Base-by-base conservation (phyloP, 2,888 invertebrate species). In the Leptogaster cylindrica region DNA sequence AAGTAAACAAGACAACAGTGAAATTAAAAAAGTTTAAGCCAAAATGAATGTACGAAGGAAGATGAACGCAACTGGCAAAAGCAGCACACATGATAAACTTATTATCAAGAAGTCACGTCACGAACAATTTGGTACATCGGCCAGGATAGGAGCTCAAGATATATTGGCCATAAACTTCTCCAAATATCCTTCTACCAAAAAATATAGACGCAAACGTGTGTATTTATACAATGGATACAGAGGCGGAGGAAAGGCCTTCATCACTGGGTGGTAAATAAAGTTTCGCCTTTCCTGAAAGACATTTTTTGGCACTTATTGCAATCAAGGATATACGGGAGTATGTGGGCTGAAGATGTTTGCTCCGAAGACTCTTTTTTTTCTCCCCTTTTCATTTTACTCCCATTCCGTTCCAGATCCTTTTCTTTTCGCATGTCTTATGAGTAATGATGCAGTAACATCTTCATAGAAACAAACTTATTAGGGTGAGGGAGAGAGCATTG, bases 101-200 rank as follows among this genome's bases (percentile, higher is more conserved):
- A 63, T 69, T 69, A 69, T 69, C 68, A 69, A 66, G 68, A 69
- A 69, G 68, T 66, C 68, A 69, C 68, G 68, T 69, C 68, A 69
- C 68, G 68, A 69, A 69, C 66, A 66, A 68, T 69, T 69, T 66
- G 33, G 68, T 66, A 66, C 65, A 69, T 69, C 65, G 68, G 51
- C 68, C 52, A 50, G 50, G 61, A 69, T 66, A 69, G 55, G 55
- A 50, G 65, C 61, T 44, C 63, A 69, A 66, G 68, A 69, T 69
- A 69, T 69, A 69, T 69, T 69, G 66, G 66, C 52, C 61, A 63
- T 69, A 69, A 69, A 69, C 51, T 69, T 69, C 63, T 55, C 39
- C 20, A 20, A 48, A 48, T 55, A 55, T 55, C 36, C 55, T 12
- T 33, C 23, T 25, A 33, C 12, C 23, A 23, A 39, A 36, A 55